phyloP scores from a whole-genome alignment of 2,113 vertebrate genomes.

The Nannospalax galili region DNA sequence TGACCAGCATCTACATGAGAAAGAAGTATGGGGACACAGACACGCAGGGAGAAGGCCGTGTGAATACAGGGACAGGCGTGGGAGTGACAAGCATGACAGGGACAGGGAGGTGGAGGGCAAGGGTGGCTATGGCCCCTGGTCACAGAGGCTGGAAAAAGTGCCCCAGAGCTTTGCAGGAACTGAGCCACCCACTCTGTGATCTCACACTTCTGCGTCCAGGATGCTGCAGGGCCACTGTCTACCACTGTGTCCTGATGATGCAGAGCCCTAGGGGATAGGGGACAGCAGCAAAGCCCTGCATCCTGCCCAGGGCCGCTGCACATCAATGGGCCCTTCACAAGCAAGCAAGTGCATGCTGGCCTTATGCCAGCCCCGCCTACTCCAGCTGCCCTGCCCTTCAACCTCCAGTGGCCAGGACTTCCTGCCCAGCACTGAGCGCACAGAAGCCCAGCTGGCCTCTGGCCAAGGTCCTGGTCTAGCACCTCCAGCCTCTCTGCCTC shows the following conservation, averaged over 20 bases:
- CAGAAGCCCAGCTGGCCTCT: neutral
- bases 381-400: slow-evolving; percentile 19
- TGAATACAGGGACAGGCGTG: too few relatives aligned
- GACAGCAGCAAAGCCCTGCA: neutral
- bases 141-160: fast-evolving
- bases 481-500: neutral
- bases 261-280: fast-evolving
- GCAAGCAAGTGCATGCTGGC: neutral
- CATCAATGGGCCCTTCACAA: slow-evolving; percentile 51
- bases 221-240: too few relatives aligned
- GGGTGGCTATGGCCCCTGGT: neutral
- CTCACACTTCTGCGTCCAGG: neutral
- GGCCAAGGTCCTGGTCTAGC: neutral
- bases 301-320: neutral
- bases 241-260: neutral
- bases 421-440: neutral
- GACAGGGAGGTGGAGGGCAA: too few relatives aligned
- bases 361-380: neutral
- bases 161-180: fast-evolving
- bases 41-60: fast-evolving
- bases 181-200: fast-evolving
- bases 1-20: fast-evolving
- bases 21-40: fast-evolving
- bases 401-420: neutral
- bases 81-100: fast-evolving